These are phyloP conservation scores for Oryctes rhinoceros DNA, from an alignment of 1,140 invertebrate genomes.

Conservation along the genomic window DNA sequence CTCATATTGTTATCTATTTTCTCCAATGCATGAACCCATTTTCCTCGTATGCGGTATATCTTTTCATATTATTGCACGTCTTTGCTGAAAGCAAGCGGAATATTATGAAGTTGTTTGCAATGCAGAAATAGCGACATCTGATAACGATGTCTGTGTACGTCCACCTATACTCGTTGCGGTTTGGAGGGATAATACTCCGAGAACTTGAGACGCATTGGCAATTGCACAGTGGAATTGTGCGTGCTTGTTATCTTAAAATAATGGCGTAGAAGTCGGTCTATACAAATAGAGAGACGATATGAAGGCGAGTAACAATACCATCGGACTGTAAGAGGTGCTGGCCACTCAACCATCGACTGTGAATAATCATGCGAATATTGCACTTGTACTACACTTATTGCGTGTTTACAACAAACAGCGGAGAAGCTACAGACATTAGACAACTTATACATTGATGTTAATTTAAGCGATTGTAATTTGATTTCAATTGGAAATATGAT, in stretches of 20 bases:
- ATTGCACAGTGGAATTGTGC: neutral
- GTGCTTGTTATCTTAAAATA: conserved; percentile 10
- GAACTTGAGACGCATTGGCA: conserved; percentile 8
- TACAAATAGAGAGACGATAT: neutral
- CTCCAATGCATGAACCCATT: no score
- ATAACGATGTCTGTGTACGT: neutral
- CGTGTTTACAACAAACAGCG: no score
- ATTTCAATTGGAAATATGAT: no score
- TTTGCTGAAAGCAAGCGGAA: neutral
- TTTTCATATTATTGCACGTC: neutral
- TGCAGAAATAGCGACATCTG: conserved; percentile 12
- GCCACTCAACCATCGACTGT: neutral
- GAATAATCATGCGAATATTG: neutral
- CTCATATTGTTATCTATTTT: no score
- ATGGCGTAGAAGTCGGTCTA: neutral
- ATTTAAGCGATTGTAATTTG: no score
- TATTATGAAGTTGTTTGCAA: neutral
- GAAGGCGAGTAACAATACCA: neutral
- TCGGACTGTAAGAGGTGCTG: neutral
- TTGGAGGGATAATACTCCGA: neutral
- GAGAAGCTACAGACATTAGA: no score
- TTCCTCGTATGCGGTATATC: neutral
- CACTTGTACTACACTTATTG: no score
- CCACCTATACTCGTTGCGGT: neutral
- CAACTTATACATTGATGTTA: no score